Evolutionary conservation across 2,888 invertebrate genomes (phyloP), one percentile per base, ranked within the genome.

Genomic region (Dolomedes plantarius): DNA sequence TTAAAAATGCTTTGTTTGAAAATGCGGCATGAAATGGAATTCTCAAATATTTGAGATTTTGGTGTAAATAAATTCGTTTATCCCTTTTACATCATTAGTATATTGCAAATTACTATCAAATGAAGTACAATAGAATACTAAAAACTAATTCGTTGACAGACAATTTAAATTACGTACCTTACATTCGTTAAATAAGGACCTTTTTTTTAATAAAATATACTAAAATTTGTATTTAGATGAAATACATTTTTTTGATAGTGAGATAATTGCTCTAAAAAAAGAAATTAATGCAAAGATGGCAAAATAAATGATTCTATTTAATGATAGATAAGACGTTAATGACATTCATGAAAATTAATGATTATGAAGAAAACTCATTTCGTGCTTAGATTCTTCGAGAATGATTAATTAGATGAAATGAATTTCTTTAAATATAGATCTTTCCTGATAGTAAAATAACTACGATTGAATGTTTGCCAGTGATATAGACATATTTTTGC

Each of bases 311-410:
- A 16, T 16, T 46, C 16, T 16, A 5, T 46, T 46, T 23, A 56
- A 56, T 56, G 56, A 56, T 19, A 56, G 56, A 56, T 56, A 56
- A 56, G 11, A 23, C 56, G 23, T 19, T 56, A 56, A 56, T 56
- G 56, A 56, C 56, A 56, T 56, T 56, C 56, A 56, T 56, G 56
- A 23, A 23, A 56, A 56, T 56, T 23, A 56, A 56, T 56, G 56
- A 16, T 46, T 46, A 23, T 56, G 3, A 23, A 23, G 23, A 56
- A 56, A 56, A 56, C 56, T 23, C 56, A 56, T 56, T 56, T 56
- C 16, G 0, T 23, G 23, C 23, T 23, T 56, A 23, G 23, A 23
- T 56, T 56, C 56, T 11, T 9, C 2, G 5, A 11, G 23, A 56
- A 56, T 56, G 56, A 56, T 23, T 56, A 23, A 56, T 23, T 56